Conservation (phyloP, 2,888 invertebrate species). For the Cantharis nigra region DNA sequence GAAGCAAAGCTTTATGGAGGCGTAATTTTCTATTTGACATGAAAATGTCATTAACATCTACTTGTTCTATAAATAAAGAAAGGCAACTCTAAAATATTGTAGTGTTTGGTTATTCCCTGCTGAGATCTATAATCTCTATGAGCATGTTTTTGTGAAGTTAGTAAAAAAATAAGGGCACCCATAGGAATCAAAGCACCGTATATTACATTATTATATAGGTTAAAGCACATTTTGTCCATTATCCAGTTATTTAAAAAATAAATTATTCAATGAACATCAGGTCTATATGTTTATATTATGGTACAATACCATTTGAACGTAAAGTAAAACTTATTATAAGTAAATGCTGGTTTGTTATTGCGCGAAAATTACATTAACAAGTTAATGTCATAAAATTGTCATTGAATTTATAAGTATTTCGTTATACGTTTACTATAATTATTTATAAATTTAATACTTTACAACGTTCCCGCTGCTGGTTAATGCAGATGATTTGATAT, state of each 20-base stretch:
- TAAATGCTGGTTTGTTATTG: too few species aligned
- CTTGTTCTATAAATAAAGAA: constrained; percentile 17
- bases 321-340: too few species aligned
- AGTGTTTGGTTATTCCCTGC: constrained; percentile 25
- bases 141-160: constrained; percentile 20
- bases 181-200: neutral
- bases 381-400: too few species aligned
- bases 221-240: constrained; percentile 4
- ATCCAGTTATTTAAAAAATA: neutral
- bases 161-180: constrained; percentile 18
- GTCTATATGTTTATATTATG: neutral
- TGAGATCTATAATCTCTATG: constrained; percentile 21
- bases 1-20: neutral
- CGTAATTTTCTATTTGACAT: constrained; percentile 17
- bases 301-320: neutral
- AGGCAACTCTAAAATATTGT: constrained; percentile 17
- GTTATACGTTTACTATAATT: too few species aligned
- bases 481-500: too few species aligned
- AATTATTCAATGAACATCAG: neutral
- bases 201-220: constrained; percentile 18
- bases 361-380: too few species aligned
- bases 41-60: constrained; percentile 22
- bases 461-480: too few species aligned
- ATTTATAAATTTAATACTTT: too few species aligned
- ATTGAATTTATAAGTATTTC: too few species aligned